These are phyloP conservation scores for Deroplatys truncata DNA, from an alignment of 2,888 invertebrate species.

Conservation along the genomic window DNA sequence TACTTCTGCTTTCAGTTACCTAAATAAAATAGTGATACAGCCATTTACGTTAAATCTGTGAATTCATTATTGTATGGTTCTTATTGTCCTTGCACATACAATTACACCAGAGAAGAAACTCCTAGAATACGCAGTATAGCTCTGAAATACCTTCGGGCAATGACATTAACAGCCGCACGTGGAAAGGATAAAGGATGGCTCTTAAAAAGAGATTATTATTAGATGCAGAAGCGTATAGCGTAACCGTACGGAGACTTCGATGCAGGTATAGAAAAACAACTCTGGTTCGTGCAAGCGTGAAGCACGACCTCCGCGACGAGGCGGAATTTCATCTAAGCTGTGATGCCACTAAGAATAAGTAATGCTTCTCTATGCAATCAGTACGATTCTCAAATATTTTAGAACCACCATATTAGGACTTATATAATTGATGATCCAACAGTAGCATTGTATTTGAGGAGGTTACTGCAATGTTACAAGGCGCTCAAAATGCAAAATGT, in stretches of 20 bases:
- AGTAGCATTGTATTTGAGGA: too few relatives aligned
- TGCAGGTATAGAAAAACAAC: neutral
- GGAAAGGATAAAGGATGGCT: neutral
- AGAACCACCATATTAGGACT: too few relatives aligned
- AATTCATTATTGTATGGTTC: too few relatives aligned
- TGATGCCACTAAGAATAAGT: neutral
- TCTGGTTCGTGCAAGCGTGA: neutral
- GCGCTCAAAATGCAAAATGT: too few relatives aligned
- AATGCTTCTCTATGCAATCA: neutral
- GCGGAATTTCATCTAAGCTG: neutral
- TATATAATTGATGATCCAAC: too few relatives aligned
- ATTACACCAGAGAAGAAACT: too few relatives aligned
- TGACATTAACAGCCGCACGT: neutral
- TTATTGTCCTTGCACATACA: too few relatives aligned
- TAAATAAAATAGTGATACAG: too few relatives aligned
- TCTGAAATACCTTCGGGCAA: neutral
- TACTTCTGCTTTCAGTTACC: too few relatives aligned
- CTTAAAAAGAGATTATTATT: neutral
- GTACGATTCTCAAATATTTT: neutral
- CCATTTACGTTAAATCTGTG: too few relatives aligned
- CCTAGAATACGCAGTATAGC: too few relatives aligned
- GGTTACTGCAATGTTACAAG: too few relatives aligned
- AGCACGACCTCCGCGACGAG: neutral
- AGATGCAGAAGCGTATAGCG: neutral
- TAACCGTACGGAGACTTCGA: neutral